phyloP scores from a whole-genome alignment of 2,888 invertebrate species.

The Acanthosepion pharaonis region DNA sequence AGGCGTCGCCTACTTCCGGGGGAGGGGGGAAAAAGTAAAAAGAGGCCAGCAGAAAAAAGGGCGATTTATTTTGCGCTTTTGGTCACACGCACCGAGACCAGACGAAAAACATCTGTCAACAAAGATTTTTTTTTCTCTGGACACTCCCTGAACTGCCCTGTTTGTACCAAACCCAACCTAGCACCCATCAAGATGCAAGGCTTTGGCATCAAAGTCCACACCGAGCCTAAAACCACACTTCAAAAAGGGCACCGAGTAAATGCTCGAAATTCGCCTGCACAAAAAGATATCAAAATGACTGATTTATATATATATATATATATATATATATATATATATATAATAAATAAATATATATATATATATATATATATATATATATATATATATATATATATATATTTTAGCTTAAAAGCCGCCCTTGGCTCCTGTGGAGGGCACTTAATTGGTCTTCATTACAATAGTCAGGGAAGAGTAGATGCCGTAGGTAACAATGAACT shows the following conservation, averaged over 20 bases:
- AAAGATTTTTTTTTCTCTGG: neutral
- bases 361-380: neutral
- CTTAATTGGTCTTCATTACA: too few relatives aligned
- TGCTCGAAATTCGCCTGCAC: too few relatives aligned
- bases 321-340: neutral
- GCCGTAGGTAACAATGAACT: too few relatives aligned
- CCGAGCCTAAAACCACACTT: too few relatives aligned
- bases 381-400: too few relatives aligned
- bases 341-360: too few relatives aligned
- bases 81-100: constrained; percentile 17
- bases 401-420: neutral
- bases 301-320: neutral
- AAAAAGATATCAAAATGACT: neutral
- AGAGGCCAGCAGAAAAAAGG: neutral
- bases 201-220: too few relatives aligned
- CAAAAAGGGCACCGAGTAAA: too few relatives aligned
- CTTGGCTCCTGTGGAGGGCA: too few relatives aligned
- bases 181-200: too few relatives aligned
- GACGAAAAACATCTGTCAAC: neutral
- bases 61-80: neutral
- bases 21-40: neutral
- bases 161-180: too few relatives aligned
- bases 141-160: neutral
- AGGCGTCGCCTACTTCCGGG: neutral
- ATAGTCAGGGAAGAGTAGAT: too few relatives aligned